These are phyloP conservation scores for Myxocyprinus asiaticus DNA, from an alignment of 2,113 vertebrate species.

Conservation along the genomic window DNA sequence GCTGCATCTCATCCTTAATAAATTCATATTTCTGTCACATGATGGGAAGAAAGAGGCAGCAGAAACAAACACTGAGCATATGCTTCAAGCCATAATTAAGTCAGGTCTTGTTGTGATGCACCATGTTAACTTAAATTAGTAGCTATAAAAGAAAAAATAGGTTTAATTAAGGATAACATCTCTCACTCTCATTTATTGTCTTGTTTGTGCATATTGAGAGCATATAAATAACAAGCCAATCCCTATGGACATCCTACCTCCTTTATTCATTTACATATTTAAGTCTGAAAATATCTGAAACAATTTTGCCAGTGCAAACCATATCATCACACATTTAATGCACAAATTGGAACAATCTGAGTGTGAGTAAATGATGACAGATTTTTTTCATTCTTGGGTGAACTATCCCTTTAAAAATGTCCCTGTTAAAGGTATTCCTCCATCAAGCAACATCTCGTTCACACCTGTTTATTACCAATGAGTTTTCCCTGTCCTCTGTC, in stretches of 20 bases:
- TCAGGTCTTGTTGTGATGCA: conserved; percentile 33
- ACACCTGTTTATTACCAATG: background rate
- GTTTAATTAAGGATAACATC: conserved; percentile 29
- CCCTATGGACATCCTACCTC: background rate
- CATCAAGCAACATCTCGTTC: background rate
- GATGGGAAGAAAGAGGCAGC: background rate
- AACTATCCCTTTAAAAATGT: too few relatives aligned
- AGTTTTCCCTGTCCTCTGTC: background rate
- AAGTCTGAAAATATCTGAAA: conserved; percentile 5
- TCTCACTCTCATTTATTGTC: background rate
- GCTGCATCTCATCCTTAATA: background rate
- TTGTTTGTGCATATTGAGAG: background rate
- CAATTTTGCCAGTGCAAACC: background rate
- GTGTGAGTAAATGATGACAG: too few relatives aligned
- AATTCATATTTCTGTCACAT: background rate
- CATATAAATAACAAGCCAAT: background rate
- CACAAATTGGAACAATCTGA: too few relatives aligned
- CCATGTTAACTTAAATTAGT: conserved; percentile 42
- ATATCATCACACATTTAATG: conserved; percentile 4
- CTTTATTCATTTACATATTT: background rate
- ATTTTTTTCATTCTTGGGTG: too few relatives aligned
- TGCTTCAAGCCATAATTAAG: conserved; percentile 45
- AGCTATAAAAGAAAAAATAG: conserved; percentile 11
- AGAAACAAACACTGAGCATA: conserved; percentile 9
- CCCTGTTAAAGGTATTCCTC: background rate